These are phyloP conservation scores for Wiebesia pumilae DNA, from an alignment of 1,140 invertebrate species.

Conservation along the genomic window DNA sequence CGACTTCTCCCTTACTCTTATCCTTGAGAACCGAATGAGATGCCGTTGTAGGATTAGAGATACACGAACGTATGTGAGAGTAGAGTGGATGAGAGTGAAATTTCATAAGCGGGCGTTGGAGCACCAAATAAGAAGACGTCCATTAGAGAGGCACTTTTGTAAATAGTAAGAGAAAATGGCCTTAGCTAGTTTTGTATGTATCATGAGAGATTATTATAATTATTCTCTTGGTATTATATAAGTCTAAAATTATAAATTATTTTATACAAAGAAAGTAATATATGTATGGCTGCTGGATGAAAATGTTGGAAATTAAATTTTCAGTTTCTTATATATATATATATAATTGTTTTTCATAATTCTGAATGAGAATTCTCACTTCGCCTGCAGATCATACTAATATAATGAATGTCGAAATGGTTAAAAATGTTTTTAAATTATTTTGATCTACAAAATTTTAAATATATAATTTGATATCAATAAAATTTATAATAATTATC, in stretches of 20 bases:
- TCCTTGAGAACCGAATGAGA: neutral
- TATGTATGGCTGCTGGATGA: neutral
- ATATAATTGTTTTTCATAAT: no score
- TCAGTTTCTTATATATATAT: neutral
- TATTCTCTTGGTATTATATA: neutral
- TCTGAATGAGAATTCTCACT: no score
- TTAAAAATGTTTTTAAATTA: no score
- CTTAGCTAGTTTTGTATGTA: neutral
- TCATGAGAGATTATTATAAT: neutral
- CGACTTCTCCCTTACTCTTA: neutral
- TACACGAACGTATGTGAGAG: neutral
- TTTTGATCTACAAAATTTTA: no score
- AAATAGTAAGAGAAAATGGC: neutral
- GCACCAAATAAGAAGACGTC: constrained; percentile 1
- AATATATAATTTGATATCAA: no score
- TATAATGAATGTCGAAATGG: no score
- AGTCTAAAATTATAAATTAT: constrained; percentile 2
- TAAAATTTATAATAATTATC: no score
- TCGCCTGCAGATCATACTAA: no score
- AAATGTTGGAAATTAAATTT: neutral
- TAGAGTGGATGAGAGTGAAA: neutral
- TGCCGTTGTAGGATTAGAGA: neutral
- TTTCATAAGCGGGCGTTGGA: constrained; percentile 13
- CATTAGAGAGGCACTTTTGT: constrained; percentile 10
- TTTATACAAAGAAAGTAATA: neutral